Evolutionary conservation across 1,140 invertebrate species (phyloP).

Genomic region (Pissodes strobi): DNA sequence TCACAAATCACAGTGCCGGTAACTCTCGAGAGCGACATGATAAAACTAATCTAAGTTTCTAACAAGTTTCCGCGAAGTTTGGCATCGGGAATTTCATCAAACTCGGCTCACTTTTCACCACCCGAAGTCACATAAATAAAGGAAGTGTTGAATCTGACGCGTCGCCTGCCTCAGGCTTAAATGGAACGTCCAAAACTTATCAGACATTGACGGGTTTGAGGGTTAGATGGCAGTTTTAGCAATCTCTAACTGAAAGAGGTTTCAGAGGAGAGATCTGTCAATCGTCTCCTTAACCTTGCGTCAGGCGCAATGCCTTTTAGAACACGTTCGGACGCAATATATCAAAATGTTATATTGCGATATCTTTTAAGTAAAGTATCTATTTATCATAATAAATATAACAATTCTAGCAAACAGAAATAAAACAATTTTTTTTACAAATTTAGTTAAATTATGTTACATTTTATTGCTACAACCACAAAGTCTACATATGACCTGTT

Average conservation of each 20-base stretch:
- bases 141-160: slow-evolving; percentile 28
- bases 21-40: slow-evolving; percentile 14
- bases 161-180: slow-evolving; percentile 10
- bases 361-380: too few species aligned
- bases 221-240: background rate
- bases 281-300: too few species aligned
- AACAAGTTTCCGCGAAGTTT: slow-evolving; percentile 35
- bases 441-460: too few species aligned
- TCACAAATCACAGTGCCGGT: slow-evolving; percentile 24
- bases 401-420: too few species aligned
- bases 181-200: slow-evolving; percentile 16
- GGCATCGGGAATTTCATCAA: slow-evolving; percentile 24
- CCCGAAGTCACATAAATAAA: slow-evolving; percentile 16
- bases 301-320: too few species aligned
- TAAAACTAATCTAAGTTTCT: slow-evolving; percentile 41
- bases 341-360: too few species aligned
- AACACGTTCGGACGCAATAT: background rate
- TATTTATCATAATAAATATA: too few species aligned
- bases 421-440: too few species aligned
- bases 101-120: slow-evolving; percentile 26
- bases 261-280: too few species aligned
- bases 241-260: too few species aligned
- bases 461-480: too few species aligned
- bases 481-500: too few species aligned
- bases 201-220: background rate